These are phyloP conservation scores for Gallirallus australis DNA, from an alignment of 2,797 vertebrate species.

Conservation along the genomic window DNA sequence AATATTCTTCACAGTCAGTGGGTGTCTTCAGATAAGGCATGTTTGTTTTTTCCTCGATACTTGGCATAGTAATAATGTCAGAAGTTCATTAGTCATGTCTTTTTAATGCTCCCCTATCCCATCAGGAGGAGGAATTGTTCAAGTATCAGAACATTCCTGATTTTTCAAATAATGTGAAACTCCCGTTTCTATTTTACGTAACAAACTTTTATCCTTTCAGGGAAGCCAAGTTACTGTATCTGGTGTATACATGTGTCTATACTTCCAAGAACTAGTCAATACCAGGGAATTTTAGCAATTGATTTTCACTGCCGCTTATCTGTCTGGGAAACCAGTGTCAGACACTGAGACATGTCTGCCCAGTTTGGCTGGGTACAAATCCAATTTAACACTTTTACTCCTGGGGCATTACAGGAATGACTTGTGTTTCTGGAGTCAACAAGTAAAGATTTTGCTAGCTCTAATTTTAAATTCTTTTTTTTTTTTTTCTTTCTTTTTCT, in stretches of 20 bases:
- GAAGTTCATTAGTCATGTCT: neutral
- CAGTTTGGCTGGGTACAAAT: neutral
- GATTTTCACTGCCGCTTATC: neutral
- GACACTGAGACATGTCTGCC: neutral
- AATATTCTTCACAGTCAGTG: neutral
- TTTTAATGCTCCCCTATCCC: neutral
- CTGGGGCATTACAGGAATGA: fast-evolving
- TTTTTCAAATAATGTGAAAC: neutral
- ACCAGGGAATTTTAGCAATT: neutral
- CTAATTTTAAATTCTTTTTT: neutral
- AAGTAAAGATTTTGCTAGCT: neutral
- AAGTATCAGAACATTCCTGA: neutral
- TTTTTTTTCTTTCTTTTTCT: neutral
- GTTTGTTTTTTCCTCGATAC: neutral
- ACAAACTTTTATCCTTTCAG: neutral
- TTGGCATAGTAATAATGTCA: neutral
- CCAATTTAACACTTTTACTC: neutral
- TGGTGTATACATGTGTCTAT: neutral
- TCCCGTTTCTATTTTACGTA: neutral
- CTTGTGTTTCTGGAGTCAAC: neutral
- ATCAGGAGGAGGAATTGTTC: neutral
- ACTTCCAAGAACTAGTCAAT: neutral
- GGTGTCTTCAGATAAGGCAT: neutral
- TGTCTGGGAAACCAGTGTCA: neutral
- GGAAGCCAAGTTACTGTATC: neutral